Evolutionary conservation across 1,140 invertebrate genomes (phyloP), one percentile per base, ranked within the genome.

Genomic region (Cardiocondyla obscurior): DNA sequence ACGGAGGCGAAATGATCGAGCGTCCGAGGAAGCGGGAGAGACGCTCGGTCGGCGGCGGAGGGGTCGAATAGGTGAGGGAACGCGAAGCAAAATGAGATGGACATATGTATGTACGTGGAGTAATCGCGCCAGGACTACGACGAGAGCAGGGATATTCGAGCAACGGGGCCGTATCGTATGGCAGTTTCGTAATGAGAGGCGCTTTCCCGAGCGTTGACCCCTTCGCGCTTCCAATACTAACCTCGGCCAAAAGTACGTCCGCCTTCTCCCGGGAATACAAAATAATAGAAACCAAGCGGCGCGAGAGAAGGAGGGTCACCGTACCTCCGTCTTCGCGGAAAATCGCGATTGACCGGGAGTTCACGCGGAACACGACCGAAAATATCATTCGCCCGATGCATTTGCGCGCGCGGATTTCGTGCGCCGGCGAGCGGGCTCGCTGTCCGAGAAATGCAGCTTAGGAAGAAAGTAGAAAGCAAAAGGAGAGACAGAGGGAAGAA

Each of bases 201-300:
- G 90, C 89, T 93, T 93, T 93, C 89, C 90, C 90, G 93, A 91
- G 85, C 93, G 89, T 93, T 93, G 93, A 93, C 91, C 93, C 76
- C 88, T 81, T 87, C 83, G 83, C 81, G 84, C 86, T 92, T 92
- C 88, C 89, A 89, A 90, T 89, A 91, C 90, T 92, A 93, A 93
- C 92, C 92, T 92, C 88, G 88, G 85, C 85, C 91, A 92, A 93
- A 88, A 79, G 46, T 30, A 46, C 51, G 33, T 67, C 62, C 72
- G 42, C 53, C 36, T 49, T 46, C 87, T 85, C 51, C 55, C 74
- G 51, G 70, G 83, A 87, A 89, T 85, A 85, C 79, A 81, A 89
- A 85, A 87, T 83, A 81, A 76, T 82, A 77, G 77, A 88, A 88
- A 85, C 85, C 77, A 49, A 22, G n/a, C 42, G 39, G 22, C 42